phyloP scores from a whole-genome alignment of 2,113 vertebrate genomes.

The Thomomys bottae region DNA sequence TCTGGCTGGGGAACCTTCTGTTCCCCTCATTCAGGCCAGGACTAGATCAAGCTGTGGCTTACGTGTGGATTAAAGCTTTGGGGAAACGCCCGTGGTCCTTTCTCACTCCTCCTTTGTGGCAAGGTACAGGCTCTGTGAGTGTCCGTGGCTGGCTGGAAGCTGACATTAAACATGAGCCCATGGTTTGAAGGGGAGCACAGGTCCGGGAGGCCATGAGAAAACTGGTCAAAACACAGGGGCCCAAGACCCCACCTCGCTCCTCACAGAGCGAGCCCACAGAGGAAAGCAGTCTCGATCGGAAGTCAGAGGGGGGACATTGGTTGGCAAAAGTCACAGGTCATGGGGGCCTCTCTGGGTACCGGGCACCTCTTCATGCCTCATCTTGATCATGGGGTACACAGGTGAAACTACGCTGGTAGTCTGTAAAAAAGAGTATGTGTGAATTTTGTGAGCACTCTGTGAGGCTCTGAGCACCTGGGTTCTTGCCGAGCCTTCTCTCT shows the following conservation, averaged over 20 bases:
- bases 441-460: neutral
- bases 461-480: neutral
- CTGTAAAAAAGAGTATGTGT: neutral
- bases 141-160: neutral
- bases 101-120: conserved; percentile 35
- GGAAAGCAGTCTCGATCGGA: neutral
- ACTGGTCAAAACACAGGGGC: neutral
- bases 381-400: neutral
- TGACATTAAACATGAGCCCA: neutral
- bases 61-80: conserved; percentile 51
- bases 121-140: neutral
- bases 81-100: conserved; percentile 49
- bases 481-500: neutral
- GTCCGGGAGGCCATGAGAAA: neutral
- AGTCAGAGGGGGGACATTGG: neutral
- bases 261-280: neutral
- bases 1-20: too few relatives aligned
- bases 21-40: too few relatives aligned
- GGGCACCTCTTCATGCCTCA: neutral
- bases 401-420: neutral
- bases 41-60: neutral
- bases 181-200: neutral
- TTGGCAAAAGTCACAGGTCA: neutral
- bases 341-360: neutral
- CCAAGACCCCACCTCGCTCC: too few relatives aligned